Base-by-base conservation (phyloP, 1,140 invertebrate species). In the Magallana angulata region DNA sequence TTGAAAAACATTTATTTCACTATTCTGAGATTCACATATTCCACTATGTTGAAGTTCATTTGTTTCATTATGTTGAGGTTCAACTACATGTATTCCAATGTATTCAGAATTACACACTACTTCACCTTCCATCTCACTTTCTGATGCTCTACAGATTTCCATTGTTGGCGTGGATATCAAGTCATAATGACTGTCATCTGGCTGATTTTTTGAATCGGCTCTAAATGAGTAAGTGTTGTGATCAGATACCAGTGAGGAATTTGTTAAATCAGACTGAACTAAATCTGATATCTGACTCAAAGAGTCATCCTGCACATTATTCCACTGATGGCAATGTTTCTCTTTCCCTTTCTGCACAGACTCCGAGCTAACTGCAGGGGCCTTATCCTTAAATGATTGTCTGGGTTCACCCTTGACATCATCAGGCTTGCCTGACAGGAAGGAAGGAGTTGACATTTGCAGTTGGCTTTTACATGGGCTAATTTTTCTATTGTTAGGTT, bases 181-280 rank as follows among this genome's bases (percentile, higher is more conserved):
- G 68, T 71, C 68, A 36, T 71, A 71, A 71, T 71, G 68, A 30
- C 68, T 30, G 68, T 71, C 18, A 71, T 30, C 68, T 71, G 68
- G 68, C 30, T 71, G 68, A 30, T 71, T 71, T 71, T 71, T 71
- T 7, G 68, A 71, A 24, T 24, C 68, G 7, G 68, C 68, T 24
- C 7, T 24, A 24, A 71, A 71, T 71, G 68, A 71, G 9, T 24
- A 5, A 24, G n/a, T 24, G 24, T 12, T 71, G 6, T 71, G n/a
- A 30, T 30, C 8, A 36, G n/a, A 71, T 30, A 18, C 36, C 11
- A 12, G 68, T 71, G 68, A 71, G 6, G 68, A 71, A 36, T 18
- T 18, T 1, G 64, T 18, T 68, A 68, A 18, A 7, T 18, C 6
- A 68, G 64, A 68, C 18, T 68, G 64, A 7, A 18, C 64, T 76